Base-by-base conservation (phyloP, 2,113 vertebrate genomes). In the Alethe castanea region DNA sequence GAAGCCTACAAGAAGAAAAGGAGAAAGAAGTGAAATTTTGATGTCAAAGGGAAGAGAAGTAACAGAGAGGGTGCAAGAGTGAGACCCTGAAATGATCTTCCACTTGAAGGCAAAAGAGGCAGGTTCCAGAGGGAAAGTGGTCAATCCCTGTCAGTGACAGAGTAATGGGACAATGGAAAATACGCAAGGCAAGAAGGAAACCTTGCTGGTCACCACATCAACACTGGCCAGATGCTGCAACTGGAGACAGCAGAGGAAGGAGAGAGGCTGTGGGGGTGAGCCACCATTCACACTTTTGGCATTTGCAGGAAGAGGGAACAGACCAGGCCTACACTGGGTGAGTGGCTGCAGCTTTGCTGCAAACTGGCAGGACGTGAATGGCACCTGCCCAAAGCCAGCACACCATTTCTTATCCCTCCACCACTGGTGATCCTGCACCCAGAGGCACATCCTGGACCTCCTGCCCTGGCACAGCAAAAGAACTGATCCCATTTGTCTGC, bases 261-360 rank as follows among this genome's bases (percentile, higher is more conserved):
- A 60, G 36, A 47, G 28, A 65, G 45, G 36, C 33, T 71, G 14
- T 45, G 38, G 67, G 36, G 31, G 52, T 9, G 48, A 92, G 62
- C 31, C 57, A 56, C 20, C 33, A 22, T 4, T 26, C 40, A 40
- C 85, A 70, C 14, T 14, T 4, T 26, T 50, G 62, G 36, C 35
- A 76, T 79, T 8, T 52, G 44, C 50, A 84, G 36, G 65, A 26
- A 52, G 15, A 70, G 62, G 29, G 47, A 35, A 14, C 36, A 40
- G 35, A 22, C 2, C 26, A 22, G 48, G 15, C 24, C 3, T 5
- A 14, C 2, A 0, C 11, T 50, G 19, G 5, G 26, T 14, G 26
- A 44, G 38, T 0, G 78, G 76, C 44, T 44, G 6, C 0, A 29
- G 71, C 40, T 65, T 24, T 52, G 50, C 45, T 65, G 67, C 28